Percentiles rank a stretch among this genome's conserved stretches.
phyloP scores from a whole-genome alignment of 2,113 vertebrate genomes.

The Chionis minor region DNA sequence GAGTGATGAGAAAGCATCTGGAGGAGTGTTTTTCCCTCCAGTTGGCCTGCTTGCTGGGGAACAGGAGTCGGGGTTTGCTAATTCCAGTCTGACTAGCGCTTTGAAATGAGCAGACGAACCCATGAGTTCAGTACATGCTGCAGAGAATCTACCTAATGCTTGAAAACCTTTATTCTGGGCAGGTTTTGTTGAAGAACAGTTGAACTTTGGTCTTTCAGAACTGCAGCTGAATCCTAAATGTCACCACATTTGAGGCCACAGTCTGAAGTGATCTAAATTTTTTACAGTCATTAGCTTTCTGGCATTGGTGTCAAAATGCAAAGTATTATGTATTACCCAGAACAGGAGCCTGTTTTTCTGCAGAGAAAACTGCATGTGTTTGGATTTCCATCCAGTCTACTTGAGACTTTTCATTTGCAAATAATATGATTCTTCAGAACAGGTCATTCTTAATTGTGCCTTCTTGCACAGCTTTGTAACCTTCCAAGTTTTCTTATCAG shows the following conservation, averaged over 20 bases:
- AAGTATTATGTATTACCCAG: not conserved
- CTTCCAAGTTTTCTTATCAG: not conserved
- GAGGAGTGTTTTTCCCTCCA: not conserved
- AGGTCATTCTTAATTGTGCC: not conserved
- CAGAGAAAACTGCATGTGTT: fast-evolving
- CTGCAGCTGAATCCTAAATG: not conserved
- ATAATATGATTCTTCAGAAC: not conserved
- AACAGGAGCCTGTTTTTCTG: not conserved
- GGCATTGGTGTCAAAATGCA: not conserved
- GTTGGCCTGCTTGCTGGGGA: not conserved
- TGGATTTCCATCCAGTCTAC: not conserved
- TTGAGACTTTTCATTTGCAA: not conserved
- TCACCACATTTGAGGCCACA: not conserved
- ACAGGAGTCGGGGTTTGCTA: not conserved
- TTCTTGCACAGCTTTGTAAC: not conserved
- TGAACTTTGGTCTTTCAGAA: not conserved
- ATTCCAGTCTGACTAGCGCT: not conserved
- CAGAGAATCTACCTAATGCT: not conserved
- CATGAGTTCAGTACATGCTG: not conserved
- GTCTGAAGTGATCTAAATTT: not conserved
- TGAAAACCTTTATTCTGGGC: not conserved
- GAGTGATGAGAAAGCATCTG: not conserved
- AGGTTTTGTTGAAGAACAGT: not conserved
- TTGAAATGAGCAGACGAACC: not conserved
- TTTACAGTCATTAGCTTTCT: not conserved